These are phyloP conservation scores for Plusia festucae DNA, from an alignment of 2,888 invertebrate genomes.

Conservation along the genomic window DNA sequence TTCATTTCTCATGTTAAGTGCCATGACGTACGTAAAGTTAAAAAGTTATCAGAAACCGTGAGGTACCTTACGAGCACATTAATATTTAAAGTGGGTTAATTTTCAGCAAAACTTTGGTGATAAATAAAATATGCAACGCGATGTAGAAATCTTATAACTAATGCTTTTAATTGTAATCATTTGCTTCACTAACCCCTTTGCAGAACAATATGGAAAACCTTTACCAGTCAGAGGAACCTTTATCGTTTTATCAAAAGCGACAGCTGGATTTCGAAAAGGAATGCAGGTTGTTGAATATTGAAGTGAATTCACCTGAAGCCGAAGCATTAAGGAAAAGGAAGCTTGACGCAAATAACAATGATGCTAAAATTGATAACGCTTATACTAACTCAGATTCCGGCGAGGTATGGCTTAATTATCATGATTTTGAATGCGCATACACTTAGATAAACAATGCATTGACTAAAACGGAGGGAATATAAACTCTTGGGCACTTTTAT, in stretches of 20 bases:
- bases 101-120: too few species aligned
- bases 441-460: background rate
- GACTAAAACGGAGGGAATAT: too few species aligned
- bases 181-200: conserved; percentile 72
- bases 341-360: conserved; percentile 75
- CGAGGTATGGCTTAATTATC: conserved; percentile 61
- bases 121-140: too few species aligned
- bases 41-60: too few species aligned
- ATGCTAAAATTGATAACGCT: conserved; percentile 71
- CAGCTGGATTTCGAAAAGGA: conserved; percentile 85
- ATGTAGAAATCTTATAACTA: conserved; percentile 10
- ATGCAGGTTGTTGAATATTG: conserved; percentile 84
- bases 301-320: conserved; percentile 80
- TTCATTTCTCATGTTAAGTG: too few species aligned
- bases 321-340: conserved; percentile 71
- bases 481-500: too few species aligned
- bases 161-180: conserved; percentile 33
- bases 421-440: background rate
- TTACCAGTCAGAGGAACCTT: conserved; percentile 77
- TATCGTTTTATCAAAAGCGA: conserved; percentile 85
- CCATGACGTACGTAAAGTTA: too few species aligned
- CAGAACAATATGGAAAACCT: conserved; percentile 78
- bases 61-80: too few species aligned
- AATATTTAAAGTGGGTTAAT: too few species aligned
- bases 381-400: conserved; percentile 71